Base-by-base conservation (phyloP, 2,113 vertebrate species). In the Prionailurus bengalensis region DNA sequence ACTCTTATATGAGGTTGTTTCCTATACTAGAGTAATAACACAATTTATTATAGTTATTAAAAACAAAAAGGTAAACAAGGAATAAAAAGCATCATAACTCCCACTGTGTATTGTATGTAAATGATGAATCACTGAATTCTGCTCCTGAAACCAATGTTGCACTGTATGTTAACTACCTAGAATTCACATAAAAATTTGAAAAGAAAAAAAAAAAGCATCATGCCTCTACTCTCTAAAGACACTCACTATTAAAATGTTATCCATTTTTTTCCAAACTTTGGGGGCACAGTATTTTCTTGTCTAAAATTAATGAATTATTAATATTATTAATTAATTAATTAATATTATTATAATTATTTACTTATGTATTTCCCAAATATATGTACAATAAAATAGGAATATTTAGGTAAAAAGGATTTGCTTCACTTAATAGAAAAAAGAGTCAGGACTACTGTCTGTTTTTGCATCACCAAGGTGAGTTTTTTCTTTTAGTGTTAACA, bases 221-320 rank as follows among this genome's bases (percentile, higher is more conserved):
- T 25, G 90, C 79, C 36, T 25, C 25, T 53, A 70, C 71, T 76
- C 71, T 89, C 70, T 45, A 89, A 74, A 83, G 23, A 76, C 25
- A 83, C 23, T 82, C 31, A 83, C 23, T 88, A 74, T 73, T 88
- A 82, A 68, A 55, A 82, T 55, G 13, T 74, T 58, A 80, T 19
- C 9, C 31, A 39, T 91, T 82, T 91, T 27, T 48, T 82, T 85
- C n/a, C 19, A 89, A 17, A 76, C 4, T 61, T 71, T 42, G 39
- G 31, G n/a, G 29, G 6, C 2, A 88, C 3, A 89, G 45, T 42
- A 87, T 45, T 73, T 73, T 83, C 42, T 76, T 93, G 17, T 74
- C 82, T 89, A 70, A 94, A 82, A 89, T 39, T 53, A 65, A 3
- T 82, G 70, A 84, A 85, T 82, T 94, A 73, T 89, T 94, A 63